Percentiles rank a stretch among this genome's conserved stretches.
Evolutionary conservation across 2,797 vertebrate genomes (phyloP).

Genomic region (Prunella strophiata): DNA sequence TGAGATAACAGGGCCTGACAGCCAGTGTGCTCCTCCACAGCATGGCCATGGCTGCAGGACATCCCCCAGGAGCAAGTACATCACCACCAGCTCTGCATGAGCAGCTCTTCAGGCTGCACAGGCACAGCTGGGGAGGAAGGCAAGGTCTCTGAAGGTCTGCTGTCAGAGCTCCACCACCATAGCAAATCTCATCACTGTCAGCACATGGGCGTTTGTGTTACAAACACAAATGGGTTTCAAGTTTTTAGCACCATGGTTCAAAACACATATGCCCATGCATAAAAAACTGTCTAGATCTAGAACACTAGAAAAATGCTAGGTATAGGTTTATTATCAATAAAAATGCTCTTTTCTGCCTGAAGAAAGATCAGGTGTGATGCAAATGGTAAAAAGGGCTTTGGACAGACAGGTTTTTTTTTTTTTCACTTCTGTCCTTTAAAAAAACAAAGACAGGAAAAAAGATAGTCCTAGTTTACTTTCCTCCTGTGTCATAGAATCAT

Average conservation of each 20-base stretch:
- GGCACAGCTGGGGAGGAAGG: conserved; percentile 74
- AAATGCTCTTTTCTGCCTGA: not conserved
- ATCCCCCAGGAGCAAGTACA: conserved; percentile 78
- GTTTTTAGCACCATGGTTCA: not conserved
- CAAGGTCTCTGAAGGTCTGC: not conserved
- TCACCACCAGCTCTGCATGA: conserved; percentile 72
- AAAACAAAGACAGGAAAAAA: not conserved
- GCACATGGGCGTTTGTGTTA: not conserved
- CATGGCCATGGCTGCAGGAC: conserved; percentile 55
- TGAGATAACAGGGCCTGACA: not conserved
- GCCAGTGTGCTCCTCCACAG: not conserved
- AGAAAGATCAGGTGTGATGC: not conserved
- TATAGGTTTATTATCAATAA: not conserved
- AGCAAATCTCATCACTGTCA: not conserved
- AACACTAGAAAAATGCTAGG: not conserved
- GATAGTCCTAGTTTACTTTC: not conserved
- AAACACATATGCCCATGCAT: not conserved
- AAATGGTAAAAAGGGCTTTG: not conserved
- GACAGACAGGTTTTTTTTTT: not conserved
- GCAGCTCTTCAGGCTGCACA: conserved; percentile 75
- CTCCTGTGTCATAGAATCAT: not conserved
- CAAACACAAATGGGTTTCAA: not conserved
- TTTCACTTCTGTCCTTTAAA: not conserved
- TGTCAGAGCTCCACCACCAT: not conserved
- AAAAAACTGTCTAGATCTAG: not conserved